Conservation (phyloP, 64 coral and sea anemone genomes). For the Montipora efflorescens region DNA sequence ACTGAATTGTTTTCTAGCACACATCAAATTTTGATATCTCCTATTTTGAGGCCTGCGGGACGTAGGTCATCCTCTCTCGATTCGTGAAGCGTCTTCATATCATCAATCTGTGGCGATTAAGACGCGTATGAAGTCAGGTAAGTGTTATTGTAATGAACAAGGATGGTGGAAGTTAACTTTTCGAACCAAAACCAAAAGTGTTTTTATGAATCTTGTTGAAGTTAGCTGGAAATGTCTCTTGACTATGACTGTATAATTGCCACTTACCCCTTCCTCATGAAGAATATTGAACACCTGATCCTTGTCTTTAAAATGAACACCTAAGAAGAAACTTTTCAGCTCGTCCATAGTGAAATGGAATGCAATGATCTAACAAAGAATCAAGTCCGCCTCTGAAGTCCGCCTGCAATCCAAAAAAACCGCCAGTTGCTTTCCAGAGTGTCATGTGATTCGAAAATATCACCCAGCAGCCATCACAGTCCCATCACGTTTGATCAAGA, state of each 20-base stretch:
- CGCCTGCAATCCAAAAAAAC: not conserved
- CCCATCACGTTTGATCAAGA: not conserved
- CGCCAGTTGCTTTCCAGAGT: not conserved
- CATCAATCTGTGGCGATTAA: conserved; percentile 22
- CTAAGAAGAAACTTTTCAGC: not conserved
- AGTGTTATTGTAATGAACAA: not conserved
- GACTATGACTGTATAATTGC: not conserved
- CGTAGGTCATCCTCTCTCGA: conserved; percentile 5
- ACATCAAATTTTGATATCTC: conserved; percentile 33
- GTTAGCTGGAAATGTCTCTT: not conserved
- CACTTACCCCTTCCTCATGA: conserved; percentile 3
- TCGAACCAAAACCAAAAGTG: not conserved
- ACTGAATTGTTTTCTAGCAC: not conserved
- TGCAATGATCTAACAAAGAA: too few relatives aligned
- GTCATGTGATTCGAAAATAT: not conserved
- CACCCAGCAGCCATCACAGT: not conserved
- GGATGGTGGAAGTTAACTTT: not conserved
- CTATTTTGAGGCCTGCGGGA: conserved; percentile 7
- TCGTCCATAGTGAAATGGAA: not conserved
- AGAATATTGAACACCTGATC: not conserved
- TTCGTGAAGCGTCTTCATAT: conserved; percentile 2
- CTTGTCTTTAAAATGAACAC: not conserved
- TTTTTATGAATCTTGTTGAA: not conserved
- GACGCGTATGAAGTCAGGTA: not conserved
- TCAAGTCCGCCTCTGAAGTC: too few relatives aligned